These are phyloP conservation scores for Tenualosa thibaudeaui DNA, from an alignment of 2,797 vertebrate species.

Conservation along the genomic window DNA sequence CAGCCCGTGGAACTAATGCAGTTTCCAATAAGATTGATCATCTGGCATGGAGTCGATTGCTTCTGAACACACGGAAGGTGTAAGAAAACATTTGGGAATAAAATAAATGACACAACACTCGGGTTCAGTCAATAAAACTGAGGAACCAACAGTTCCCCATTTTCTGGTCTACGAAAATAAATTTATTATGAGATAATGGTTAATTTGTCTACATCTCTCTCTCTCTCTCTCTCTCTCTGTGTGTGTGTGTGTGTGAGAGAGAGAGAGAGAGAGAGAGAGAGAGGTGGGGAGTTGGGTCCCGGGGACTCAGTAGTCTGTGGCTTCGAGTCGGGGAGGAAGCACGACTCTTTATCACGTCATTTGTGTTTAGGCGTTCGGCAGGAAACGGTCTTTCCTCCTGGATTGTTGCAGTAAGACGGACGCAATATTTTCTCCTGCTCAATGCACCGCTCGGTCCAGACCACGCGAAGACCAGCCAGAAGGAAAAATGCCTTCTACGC, in stretches of 20 bases:
- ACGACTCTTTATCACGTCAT: constrained; percentile 79
- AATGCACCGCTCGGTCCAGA: constrained; percentile 80
- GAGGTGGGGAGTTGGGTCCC: constrained; percentile 2
- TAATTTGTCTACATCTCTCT: background rate
- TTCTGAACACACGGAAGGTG: background rate
- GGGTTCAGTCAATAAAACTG: background rate
- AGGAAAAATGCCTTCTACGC: constrained; percentile 79
- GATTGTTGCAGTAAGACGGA: constrained; percentile 73
- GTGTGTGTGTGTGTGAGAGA: background rate
- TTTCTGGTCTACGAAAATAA: background rate
- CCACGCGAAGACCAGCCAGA: constrained; percentile 77
- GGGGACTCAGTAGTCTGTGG: constrained; percentile 28
- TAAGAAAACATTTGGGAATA: background rate
- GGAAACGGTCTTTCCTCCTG: constrained; percentile 82
- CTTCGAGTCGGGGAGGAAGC: constrained; percentile 68
- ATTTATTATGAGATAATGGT: constrained; percentile 9
- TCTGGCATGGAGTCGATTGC: constrained; percentile 29
- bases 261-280: background rate
- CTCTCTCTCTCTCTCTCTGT: background rate
- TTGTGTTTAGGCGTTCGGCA: constrained; percentile 75
- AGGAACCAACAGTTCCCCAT: background rate
- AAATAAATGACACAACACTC: background rate
- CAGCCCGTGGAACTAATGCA: constrained; percentile 63
- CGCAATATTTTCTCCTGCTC: constrained; percentile 75
- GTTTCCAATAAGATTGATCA: constrained; percentile 45